A percentile compares a stretch with the other conserved stretches of the same genome.
phyloP scores from a whole-genome alignment of 2,888 invertebrate genomes.

The Leptopilina myrica region DNA sequence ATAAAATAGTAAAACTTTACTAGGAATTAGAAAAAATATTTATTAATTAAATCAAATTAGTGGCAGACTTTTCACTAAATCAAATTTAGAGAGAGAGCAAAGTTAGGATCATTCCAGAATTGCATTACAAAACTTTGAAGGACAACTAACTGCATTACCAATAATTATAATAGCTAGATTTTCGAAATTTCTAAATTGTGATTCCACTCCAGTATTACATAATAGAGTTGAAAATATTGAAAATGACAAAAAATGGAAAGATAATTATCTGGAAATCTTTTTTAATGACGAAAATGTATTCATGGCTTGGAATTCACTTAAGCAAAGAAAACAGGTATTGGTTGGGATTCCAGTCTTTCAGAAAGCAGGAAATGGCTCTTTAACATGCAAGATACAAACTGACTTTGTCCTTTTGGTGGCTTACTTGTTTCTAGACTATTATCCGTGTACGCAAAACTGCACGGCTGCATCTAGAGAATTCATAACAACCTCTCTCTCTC shows the following conservation, averaged over 20 bases:
- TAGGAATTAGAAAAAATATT: no score
- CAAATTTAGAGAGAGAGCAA: no score
- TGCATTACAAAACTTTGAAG: no score
- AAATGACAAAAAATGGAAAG: neutral
- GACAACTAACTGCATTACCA: no score
- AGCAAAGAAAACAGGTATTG: slow-evolving; percentile 41
- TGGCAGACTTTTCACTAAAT: no score
- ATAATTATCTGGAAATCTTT: neutral
- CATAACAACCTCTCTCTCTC: slow-evolving; percentile 65
- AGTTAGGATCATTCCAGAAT: no score
- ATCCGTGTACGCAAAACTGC: slow-evolving; percentile 65
- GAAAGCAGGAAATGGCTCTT: slow-evolving; percentile 58
- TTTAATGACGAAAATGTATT: neutral
- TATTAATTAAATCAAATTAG: no score
- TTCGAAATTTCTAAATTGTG: no score
- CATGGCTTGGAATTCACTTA: slow-evolving; percentile 20
- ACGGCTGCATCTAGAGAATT: slow-evolving; percentile 68
- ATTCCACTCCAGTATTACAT: no score
- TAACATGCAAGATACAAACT: slow-evolving; percentile 70
- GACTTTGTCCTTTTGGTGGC: slow-evolving; percentile 69
- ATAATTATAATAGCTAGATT: no score
- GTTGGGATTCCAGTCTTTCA: slow-evolving; percentile 48
- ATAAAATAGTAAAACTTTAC: no score
- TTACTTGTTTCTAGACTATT: slow-evolving; percentile 68
- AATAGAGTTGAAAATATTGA: neutral